Evolutionary conservation across 2,113 vertebrate species (phyloP).

Genomic region (Tonatia bakeri): DNA sequence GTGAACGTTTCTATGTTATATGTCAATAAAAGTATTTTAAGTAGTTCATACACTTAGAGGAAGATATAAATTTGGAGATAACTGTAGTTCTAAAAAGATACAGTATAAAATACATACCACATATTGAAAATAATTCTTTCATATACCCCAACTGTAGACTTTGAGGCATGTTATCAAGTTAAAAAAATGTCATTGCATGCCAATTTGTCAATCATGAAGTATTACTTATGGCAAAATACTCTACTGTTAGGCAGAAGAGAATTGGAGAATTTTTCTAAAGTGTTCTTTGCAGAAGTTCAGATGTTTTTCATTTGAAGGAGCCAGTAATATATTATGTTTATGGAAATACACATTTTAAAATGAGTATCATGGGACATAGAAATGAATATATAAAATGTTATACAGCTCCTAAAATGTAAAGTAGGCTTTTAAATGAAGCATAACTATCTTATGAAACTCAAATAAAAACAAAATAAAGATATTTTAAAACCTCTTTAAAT

Average conservation of each 20-base stretch:
- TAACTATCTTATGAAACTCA: neutral
- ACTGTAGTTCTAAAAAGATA: neutral
- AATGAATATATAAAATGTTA: neutral
- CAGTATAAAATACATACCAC: neutral
- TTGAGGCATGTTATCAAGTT: neutral
- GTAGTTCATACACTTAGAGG: neutral
- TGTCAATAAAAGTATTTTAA: neutral
- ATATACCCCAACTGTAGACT: neutral
- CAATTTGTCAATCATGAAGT: constrained; percentile 3
- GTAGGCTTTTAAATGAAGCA: neutral
- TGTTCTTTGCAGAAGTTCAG: neutral
- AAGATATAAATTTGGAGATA: neutral
- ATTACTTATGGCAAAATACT: neutral
- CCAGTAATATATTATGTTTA: neutral
- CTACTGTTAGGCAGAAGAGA: neutral
- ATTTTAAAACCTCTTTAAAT: neutral
- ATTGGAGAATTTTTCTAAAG: neutral
- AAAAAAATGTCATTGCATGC: neutral
- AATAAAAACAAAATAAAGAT: neutral
- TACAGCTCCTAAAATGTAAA: neutral
- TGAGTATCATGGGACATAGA: neutral
- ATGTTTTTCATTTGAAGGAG: neutral
- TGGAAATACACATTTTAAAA: neutral
- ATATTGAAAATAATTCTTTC: neutral
- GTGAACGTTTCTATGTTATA: neutral